Percentiles rank a stretch among this genome's conserved stretches.
Conservation (phyloP, 2,797 vertebrate species). For the Crenuchus spilurus region DNA sequence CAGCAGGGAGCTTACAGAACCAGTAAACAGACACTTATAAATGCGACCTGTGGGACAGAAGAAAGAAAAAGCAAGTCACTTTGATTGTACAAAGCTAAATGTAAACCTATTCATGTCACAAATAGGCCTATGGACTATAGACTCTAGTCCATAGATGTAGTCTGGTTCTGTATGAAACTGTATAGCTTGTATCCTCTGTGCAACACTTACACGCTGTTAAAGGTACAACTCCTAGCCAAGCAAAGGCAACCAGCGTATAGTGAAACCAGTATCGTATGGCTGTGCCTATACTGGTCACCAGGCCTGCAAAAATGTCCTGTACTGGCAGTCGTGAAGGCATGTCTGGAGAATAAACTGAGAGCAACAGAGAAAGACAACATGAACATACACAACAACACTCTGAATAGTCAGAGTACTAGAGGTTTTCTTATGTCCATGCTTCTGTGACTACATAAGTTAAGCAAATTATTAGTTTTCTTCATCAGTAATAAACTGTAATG, state of each 20-base stretch:
- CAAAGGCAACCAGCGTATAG: constrained; percentile 99
- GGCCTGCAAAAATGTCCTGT: constrained; percentile 97
- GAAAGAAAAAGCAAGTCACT: neutral
- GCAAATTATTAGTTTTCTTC: no score
- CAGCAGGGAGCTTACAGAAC: constrained; percentile 97
- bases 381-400: neutral
- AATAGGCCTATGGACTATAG: no score
- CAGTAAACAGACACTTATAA: constrained; percentile 99
- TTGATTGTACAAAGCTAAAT: neutral
- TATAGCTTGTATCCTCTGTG: neutral
- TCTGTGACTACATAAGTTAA: no score
- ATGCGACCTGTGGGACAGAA: constrained; percentile 84
- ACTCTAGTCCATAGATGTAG: neutral
- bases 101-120: neutral
- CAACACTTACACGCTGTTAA: constrained; percentile 95
- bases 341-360: constrained; percentile 96
- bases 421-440: no score
- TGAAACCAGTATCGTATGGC: constrained; percentile 99
- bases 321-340: constrained; percentile 98
- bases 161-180: neutral
- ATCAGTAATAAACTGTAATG: no score
- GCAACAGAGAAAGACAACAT: neutral
- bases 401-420: no score
- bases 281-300: constrained; percentile 98
- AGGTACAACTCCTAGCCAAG: constrained; percentile 98